Percentiles rank a stretch among this genome's conserved stretches.
These are phyloP conservation scores for Melolontha melolontha DNA, from an alignment of 2,888 invertebrate species.

Conservation along the genomic window DNA sequence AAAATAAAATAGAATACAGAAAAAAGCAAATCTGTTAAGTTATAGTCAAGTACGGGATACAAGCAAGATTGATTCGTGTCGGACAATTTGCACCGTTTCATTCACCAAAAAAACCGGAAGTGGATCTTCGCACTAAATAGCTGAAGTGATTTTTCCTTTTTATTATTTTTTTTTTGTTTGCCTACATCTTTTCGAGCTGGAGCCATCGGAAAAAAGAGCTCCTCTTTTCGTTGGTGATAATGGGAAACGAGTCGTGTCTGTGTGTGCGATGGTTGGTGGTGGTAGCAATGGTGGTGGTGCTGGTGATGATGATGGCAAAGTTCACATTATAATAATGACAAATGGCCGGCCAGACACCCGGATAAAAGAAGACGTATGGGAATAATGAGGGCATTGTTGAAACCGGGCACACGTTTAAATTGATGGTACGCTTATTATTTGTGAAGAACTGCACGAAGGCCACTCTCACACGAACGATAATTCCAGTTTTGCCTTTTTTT, in stretches of 20 bases:
- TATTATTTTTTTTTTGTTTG: conserved; percentile 2
- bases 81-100: too few species aligned
- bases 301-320: conserved; percentile 21
- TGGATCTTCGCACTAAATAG: too few species aligned
- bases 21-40: too few species aligned
- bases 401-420: conserved; percentile 49
- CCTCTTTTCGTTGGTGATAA: neutral
- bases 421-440: conserved; percentile 48
- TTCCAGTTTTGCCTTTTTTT: too few species aligned
- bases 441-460: conserved; percentile 33
- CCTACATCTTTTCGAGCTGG: neutral
- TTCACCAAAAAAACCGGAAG: too few species aligned
- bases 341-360: conserved; percentile 53
- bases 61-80: too few species aligned
- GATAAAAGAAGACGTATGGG: conserved; percentile 55
- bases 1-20: too few species aligned
- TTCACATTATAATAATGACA: conserved; percentile 53
- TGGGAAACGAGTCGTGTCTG: neutral
- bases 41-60: too few species aligned
- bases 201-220: neutral
- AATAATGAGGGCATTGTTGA: conserved; percentile 53
- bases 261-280: neutral
- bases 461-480: too few species aligned
- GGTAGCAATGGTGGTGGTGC: neutral
- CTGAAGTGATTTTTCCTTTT: neutral